Percentiles rank a stretch among this genome's conserved stretches.
phyloP scores from a whole-genome alignment of 2,888 invertebrate species.

The Cremastinae sp. region DNA sequence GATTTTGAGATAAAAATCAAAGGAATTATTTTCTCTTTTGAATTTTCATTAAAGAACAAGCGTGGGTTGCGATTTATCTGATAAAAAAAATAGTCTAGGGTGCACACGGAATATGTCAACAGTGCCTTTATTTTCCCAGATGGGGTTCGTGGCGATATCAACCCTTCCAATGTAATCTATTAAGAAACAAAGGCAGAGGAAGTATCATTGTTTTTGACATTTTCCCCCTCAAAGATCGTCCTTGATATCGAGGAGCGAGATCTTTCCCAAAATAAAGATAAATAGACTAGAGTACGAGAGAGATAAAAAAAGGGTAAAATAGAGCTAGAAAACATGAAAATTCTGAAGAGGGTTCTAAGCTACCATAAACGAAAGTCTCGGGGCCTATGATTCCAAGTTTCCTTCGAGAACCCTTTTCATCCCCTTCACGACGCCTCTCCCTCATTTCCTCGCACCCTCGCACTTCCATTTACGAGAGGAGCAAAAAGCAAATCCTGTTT shows the following conservation, averaged over 20 bases:
- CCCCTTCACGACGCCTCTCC: conserved; percentile 13
- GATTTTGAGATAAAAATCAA: too few species aligned
- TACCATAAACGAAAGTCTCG: conserved; percentile 19
- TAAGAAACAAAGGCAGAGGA: conserved; percentile 9
- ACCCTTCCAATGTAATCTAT: conserved; percentile 42
- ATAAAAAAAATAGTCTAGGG: too few species aligned
- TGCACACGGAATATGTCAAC: too few species aligned
- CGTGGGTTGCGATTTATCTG: too few species aligned
- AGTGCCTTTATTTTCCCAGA: conserved; percentile 23
- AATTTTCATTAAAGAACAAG: too few species aligned
- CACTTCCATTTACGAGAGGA: neutral
- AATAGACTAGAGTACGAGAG: neutral
- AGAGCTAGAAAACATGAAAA: neutral
- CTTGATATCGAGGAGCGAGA: conserved; percentile 25
- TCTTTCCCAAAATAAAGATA: neutral
- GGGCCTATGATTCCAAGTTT: conserved; percentile 31
- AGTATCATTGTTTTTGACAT: conserved; percentile 21
- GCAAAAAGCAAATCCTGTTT: conserved; percentile 50
- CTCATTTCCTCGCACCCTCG: conserved; percentile 20
- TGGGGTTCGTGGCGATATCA: conserved; percentile 36
- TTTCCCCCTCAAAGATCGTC: conserved; percentile 25
- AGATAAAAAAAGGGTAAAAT: neutral
- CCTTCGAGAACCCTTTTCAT: conserved; percentile 45
- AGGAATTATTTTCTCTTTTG: too few species aligned
- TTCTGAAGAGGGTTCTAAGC: neutral